A percentile compares a stretch with the other conserved stretches of the same genome.
Conservation (phyloP, 1,140 invertebrate species). For the Dolichoris vasculosae region DNA sequence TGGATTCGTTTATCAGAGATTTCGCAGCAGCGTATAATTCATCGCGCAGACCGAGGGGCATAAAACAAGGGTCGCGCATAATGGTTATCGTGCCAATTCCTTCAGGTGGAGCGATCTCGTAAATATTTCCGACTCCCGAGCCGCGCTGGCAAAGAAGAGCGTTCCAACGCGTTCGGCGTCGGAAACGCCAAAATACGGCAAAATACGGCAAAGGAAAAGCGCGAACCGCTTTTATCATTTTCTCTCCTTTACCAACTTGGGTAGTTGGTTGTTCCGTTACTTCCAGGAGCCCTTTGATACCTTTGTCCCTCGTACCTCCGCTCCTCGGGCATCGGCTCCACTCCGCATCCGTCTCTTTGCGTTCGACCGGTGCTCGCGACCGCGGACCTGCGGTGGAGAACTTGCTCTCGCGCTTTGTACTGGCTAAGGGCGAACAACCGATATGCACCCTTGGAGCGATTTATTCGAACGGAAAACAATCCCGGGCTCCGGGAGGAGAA, state of each 20-base stretch:
- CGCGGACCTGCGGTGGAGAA: neutral
- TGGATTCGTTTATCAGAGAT: neutral
- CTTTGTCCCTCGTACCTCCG: neutral
- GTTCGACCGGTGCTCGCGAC: neutral
- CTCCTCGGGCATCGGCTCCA: neutral
- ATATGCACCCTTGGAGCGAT: neutral
- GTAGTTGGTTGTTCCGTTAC: slow-evolving; percentile 29
- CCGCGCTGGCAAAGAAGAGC: no score
- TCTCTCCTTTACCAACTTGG: slow-evolving; percentile 3
- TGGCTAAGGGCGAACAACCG: neutral
- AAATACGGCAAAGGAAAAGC: no score
- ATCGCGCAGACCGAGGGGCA: neutral
- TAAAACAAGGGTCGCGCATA: no score
- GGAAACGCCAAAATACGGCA: no score
- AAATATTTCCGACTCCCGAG: neutral
- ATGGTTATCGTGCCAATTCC: neutral
- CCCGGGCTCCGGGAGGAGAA: no score
- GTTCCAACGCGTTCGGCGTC: no score
- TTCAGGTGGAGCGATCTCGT: neutral
- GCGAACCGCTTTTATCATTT: no score
- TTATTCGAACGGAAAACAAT: neutral
- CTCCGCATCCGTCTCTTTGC: neutral
- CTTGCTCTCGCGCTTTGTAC: neutral
- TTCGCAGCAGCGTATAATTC: neutral
- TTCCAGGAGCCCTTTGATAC: slow-evolving; percentile 23